phyloP scores from a whole-genome alignment of 2,888 invertebrate species.

The Athripsodes cinereus region DNA sequence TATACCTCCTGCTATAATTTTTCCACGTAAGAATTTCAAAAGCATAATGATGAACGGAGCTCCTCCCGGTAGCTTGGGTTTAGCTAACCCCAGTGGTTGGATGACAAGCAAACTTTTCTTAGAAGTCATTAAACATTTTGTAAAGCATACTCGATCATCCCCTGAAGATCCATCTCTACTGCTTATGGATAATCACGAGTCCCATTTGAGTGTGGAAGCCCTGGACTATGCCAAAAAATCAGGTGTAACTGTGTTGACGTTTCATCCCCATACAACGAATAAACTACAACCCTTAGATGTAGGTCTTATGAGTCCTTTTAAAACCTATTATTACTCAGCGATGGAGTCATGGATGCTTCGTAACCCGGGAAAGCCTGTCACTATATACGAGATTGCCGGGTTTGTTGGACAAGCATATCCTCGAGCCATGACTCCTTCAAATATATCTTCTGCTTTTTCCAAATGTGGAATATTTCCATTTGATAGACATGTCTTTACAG shows the following conservation, averaged over 20 bases:
- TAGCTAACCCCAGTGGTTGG: slow-evolving; percentile 34
- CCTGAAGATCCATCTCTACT: slow-evolving; percentile 31
- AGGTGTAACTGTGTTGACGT: background rate
- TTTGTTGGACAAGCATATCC: background rate
- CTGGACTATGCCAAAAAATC: background rate
- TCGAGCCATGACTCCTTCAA: background rate
- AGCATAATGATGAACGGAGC: slow-evolving; percentile 32
- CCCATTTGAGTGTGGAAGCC: slow-evolving; percentile 24
- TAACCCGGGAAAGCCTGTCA: background rate
- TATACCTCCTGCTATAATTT: slow-evolving; percentile 29
- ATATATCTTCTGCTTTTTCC: background rate
- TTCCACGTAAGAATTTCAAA: slow-evolving; percentile 26
- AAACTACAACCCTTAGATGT: slow-evolving; percentile 6
- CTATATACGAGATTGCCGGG: background rate
- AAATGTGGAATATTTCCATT: background rate
- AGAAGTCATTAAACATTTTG: slow-evolving; percentile 34
- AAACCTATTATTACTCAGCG: slow-evolving; percentile 2
- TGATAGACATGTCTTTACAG: background rate
- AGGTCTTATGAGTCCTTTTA: background rate
- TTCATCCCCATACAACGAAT: background rate
- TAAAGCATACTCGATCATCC: slow-evolving; percentile 28
- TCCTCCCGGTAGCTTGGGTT: slow-evolving; percentile 34
- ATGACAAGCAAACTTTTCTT: slow-evolving; percentile 34
- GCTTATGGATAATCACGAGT: slow-evolving; percentile 33
- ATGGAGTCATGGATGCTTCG: background rate